phyloP scores from a whole-genome alignment of 2,888 invertebrate species.

The Beris morrisii region DNA sequence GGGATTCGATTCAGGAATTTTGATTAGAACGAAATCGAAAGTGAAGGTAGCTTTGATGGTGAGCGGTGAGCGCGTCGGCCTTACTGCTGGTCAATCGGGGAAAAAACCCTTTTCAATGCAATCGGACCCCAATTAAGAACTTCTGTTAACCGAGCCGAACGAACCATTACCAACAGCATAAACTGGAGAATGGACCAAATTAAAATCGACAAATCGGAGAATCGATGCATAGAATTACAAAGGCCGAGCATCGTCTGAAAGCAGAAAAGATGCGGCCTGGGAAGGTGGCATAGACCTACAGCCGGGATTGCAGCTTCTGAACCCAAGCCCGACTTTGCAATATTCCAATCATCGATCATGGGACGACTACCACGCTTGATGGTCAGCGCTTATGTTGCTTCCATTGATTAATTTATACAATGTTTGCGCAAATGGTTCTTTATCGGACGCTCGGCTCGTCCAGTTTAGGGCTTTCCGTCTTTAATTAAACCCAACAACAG shows the following conservation, averaged over 20 bases:
- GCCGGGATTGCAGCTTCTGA: no score
- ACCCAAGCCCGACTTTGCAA: no score
- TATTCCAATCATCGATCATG: no score
- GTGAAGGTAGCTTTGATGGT: conserved; percentile 11
- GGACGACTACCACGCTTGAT: not conserved
- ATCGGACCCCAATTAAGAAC: conserved; percentile 28
- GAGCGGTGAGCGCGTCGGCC: conserved; percentile 6
- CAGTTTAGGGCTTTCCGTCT: not conserved
- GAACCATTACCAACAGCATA: conserved; percentile 6
- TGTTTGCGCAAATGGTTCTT: conserved; percentile 18
- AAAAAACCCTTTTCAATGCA: conserved; percentile 20
- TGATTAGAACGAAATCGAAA: conserved; percentile 31
- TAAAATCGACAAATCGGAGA: no score
- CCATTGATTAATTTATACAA: conserved; percentile 31
- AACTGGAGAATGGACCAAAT: no score
- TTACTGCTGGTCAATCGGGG: not conserved
- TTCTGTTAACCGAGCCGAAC: conserved; percentile 18
- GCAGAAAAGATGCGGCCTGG: no score
- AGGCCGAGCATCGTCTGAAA: no score
- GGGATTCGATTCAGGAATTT: conserved; percentile 28
- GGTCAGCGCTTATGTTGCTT: conserved; percentile 10
- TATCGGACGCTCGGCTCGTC: conserved; percentile 20
- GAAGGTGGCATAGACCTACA: no score
- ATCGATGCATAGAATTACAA: no score
- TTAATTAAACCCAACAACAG: conserved; percentile 28